Base-by-base conservation (phyloP, 1,140 invertebrate genomes). In the Gyrodactylus bullatarudis region DNA sequence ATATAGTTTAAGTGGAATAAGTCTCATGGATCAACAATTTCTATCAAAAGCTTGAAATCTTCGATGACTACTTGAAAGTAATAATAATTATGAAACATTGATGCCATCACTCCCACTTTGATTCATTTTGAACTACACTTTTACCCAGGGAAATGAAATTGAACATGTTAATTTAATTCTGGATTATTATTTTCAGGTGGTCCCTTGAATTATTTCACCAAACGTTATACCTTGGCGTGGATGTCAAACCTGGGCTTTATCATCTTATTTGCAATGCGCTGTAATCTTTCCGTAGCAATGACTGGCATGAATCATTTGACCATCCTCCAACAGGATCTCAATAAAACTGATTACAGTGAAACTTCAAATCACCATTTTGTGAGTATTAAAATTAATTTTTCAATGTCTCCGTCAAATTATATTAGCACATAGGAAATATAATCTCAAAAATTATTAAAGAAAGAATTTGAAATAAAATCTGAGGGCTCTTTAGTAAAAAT, bases 221-320 rank as follows among this genome's bases (percentile, higher is more conserved):
- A 24, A 22, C 76, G 81, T 24, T 81, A 81, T 74, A 75, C 77
- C 74, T 76, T 80, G 20, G 80, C 81, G 0, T 73, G 78, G 26
- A 75, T 81, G 0, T 78, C 78, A 74, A 78, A 78, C 70, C 74
- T 81, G 20, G 81, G 81, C 1, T 81, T 82, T 74, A 75, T 81
- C 69, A 78, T 82, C 71, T 81, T 79, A 24, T 82, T 82, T 70
- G 81, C 80, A 26, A 81, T 82, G 72, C 76, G 92, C 71, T 91
- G 89, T 21, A 73, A 73, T 26, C 23, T 74, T 72, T 74, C 70
- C 23, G 26, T 20, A 25, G 34, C 68, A 71, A 68, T 68, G 20
- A 24, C 23, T 25, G 70, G 24, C 1, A 71, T 71, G 70, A 8
- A 21, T 23, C 1, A 26, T 16, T 54, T 54, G 8, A 54, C 8